These are phyloP conservation scores for Lipophrys pholis DNA, from an alignment of 2,113 vertebrate species.

Conservation along the genomic window DNA sequence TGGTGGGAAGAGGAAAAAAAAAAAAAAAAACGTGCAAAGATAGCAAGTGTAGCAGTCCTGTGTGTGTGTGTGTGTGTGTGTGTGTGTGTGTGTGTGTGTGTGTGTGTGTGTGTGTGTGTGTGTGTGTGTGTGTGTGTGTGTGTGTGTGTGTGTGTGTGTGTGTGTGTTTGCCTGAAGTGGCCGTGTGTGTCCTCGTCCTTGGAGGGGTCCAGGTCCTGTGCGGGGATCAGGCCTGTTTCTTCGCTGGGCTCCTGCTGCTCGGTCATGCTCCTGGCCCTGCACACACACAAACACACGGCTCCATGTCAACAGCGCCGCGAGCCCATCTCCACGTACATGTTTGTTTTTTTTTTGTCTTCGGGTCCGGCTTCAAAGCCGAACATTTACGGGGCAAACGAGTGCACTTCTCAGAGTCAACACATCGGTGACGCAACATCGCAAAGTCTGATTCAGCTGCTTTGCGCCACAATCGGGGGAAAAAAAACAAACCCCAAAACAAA, in stretches of 20 bases:
- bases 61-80: conserved; percentile 15
- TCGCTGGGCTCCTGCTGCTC: conserved; percentile 82
- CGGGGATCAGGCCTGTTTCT: conserved; percentile 75
- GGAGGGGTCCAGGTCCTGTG: conserved; percentile 78
- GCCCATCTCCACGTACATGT: conserved; percentile 2
- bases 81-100: conserved; percentile 42
- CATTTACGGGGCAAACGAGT: conserved; percentile 49
- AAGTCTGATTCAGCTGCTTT: conserved; percentile 49
- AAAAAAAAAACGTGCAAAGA: neutral
- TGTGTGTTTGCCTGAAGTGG: conserved; percentile 80
- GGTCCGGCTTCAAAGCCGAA: conserved; percentile 44
- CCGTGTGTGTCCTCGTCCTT: conserved; percentile 83
- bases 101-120: conserved; percentile 34
- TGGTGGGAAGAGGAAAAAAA: neutral
- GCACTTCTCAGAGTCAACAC: conserved; percentile 63
- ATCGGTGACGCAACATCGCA: conserved; percentile 52
- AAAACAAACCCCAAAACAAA: too few relatives aligned
- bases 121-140: neutral
- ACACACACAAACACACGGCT: conserved; percentile 51
- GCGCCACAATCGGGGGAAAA: conserved; percentile 7
- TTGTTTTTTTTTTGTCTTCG: conserved; percentile 58
- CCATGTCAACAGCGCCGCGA: conserved; percentile 48
- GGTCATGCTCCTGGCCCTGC: conserved; percentile 82
- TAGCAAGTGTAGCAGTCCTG: conserved; percentile 20
- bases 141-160: conserved; percentile 23